Base-by-base conservation (phyloP, 2,113 vertebrate species). In the Colossoma macropomum region DNA sequence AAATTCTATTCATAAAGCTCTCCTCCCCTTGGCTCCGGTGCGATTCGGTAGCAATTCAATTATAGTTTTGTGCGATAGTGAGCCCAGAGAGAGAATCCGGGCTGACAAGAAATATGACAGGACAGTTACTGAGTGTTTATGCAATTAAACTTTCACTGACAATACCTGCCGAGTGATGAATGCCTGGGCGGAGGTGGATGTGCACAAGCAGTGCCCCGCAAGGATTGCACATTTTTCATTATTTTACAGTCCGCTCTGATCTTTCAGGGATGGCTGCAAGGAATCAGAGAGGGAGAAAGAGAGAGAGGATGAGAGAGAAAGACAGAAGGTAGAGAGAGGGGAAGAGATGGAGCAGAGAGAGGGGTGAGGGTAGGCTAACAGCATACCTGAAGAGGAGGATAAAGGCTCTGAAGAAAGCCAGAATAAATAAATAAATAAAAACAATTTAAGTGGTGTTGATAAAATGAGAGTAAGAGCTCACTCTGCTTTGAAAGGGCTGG, bases 121-220 rank as follows among this genome's bases (percentile, higher is more conserved):
- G 95, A 96, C 96, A 96, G 95, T 97, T 97, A 97, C 96, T 96
- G 95, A 97, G 96, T 97, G 96, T 98, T 98, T 98, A 97, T 97
- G 96, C 96, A 97, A 96, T 97, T 97, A 97, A 97, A 97, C 96
- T 97, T 96, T 97, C 95, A 92, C 95, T 96, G 96, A 96, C 96
- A 97, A 96, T 95, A 95, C 95, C 95, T 96, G 95, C 89, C 30
- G 93, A 95, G 96, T 96, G 97, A 97, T 96, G 96, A 97, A 97
- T 97, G 95, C 93, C 92, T 94, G 91, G 95, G 94, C 89, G 92
- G 92, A 95, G 94, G 94, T 94, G 82, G 95, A 93, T 94, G 95
- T 95, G 94, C 89, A 81, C 93, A 94, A 93, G 94, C 94, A 91
- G 89, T 94, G 95, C 93, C 95, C 95, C 94, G 91, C 94, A 94